Conservation (phyloP, 2,888 invertebrate genomes). For the Philaethria dido region DNA sequence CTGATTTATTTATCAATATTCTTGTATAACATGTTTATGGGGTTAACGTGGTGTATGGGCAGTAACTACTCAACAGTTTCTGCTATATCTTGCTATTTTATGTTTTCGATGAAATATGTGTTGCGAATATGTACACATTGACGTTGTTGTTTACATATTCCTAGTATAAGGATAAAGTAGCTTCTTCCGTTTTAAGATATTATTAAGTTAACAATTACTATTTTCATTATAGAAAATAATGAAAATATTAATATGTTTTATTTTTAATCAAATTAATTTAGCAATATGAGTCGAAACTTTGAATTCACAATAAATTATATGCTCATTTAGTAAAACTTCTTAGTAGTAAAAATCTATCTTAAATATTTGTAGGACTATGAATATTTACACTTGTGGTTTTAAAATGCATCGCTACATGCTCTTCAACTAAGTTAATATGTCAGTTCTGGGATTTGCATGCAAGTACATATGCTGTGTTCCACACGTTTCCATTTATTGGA, state of each 20-base stretch:
- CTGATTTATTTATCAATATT: not conserved
- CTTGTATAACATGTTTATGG: slow-evolving; percentile 12
- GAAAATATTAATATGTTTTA: too few species aligned
- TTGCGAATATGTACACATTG: not conserved
- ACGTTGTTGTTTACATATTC: not conserved
- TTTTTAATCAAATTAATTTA: too few species aligned
- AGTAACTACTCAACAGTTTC: slow-evolving; percentile 17
- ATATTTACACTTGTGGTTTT: slow-evolving; percentile 3
- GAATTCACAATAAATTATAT: not conserved
- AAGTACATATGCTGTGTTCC: slow-evolving; percentile 11
- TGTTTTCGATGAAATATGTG: slow-evolving; percentile 12
- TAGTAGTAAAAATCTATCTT: not conserved
- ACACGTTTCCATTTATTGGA: slow-evolving; percentile 36
- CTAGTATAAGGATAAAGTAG: not conserved
- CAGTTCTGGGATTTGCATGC: slow-evolving; percentile 23
- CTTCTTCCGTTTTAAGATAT: not conserved
- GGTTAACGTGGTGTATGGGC: slow-evolving; percentile 14
- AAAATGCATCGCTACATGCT: slow-evolving; percentile 21
- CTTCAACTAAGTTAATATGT: slow-evolving; percentile 30
- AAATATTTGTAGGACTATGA: not conserved
- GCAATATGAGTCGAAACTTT: too few species aligned
- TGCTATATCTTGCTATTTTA: slow-evolving; percentile 10
- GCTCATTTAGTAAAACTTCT: not conserved
- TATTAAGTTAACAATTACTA: too few species aligned
- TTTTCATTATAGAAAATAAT: too few species aligned